Conservation (phyloP, 1,140 invertebrate genomes). For the Acromyrmex charruanus region DNA sequence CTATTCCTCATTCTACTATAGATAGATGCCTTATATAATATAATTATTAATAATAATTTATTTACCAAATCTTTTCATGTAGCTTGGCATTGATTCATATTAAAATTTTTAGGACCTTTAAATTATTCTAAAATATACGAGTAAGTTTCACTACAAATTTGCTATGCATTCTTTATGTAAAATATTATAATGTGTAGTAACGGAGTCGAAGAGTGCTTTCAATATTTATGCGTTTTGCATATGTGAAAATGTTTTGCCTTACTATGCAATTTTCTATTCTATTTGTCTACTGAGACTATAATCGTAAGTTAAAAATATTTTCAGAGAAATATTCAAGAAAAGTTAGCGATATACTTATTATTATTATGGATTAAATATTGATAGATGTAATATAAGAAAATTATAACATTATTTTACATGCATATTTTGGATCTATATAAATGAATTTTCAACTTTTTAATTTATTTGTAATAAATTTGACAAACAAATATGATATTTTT, state of each 20-base stretch:
- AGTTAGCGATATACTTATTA: neutral
- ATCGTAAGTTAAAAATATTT: conserved; percentile 47
- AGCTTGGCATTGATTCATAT: neutral
- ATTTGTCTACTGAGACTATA: conserved; percentile 19
- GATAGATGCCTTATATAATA: neutral
- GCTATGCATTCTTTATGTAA: neutral
- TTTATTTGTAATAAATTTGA: neutral
- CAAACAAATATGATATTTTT: neutral
- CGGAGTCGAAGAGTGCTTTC: neutral
- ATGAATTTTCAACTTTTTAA: neutral
- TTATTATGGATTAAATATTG: no score
- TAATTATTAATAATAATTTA: neutral
- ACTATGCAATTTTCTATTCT: conserved; percentile 5
- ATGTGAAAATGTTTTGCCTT: conserved; percentile 10
- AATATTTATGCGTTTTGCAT: conserved; percentile 29
- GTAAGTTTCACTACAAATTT: neutral
- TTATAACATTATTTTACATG: neutral
- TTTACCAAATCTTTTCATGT: neutral
- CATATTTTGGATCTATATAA: neutral
- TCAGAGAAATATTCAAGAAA: conserved; percentile 6
- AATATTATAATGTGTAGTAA: conserved; percentile 22
- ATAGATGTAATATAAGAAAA: conserved; percentile 15
- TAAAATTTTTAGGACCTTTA: neutral
- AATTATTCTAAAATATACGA: neutral
- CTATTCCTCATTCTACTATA: neutral